phyloP scores from a whole-genome alignment of 2,797 vertebrate species.

The Neopelma chrysocephalum region DNA sequence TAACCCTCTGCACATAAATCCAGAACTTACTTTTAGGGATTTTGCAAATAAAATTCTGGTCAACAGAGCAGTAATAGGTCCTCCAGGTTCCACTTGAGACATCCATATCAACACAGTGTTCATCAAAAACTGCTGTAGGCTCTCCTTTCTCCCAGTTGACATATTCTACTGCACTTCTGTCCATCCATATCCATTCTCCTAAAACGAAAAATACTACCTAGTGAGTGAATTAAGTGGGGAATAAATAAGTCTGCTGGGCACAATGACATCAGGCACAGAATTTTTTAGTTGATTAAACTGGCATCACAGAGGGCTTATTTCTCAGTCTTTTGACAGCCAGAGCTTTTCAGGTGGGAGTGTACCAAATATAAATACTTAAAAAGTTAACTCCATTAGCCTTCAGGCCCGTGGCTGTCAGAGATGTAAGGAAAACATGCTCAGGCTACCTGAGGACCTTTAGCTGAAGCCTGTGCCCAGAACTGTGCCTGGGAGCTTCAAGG shows the following conservation, averaged over 20 bases:
- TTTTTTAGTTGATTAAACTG: background rate
- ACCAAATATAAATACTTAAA: background rate
- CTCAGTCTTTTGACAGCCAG: background rate
- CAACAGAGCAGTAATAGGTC: slow-evolving; percentile 77
- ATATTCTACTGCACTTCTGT: slow-evolving; percentile 84
- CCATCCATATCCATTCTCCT: slow-evolving; percentile 92
- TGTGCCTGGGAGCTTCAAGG: too few species aligned
- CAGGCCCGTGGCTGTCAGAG: background rate
- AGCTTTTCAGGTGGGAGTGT: background rate
- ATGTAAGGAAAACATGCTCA: background rate
- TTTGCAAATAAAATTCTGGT: slow-evolving; percentile 90
- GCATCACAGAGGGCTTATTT: background rate
- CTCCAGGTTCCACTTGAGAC: slow-evolving; percentile 83
- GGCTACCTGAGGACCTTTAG: too few species aligned
- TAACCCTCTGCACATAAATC: background rate
- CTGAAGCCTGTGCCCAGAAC: too few species aligned
- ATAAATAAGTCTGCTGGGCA: background rate
- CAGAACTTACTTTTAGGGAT: slow-evolving; percentile 84
- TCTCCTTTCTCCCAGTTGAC: slow-evolving; percentile 87
- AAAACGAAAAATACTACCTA: background rate
- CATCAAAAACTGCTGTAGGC: slow-evolving; percentile 48
- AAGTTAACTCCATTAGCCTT: background rate
- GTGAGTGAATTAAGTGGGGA: background rate
- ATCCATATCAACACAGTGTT: slow-evolving; percentile 81
- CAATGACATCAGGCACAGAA: background rate